Percentiles rank a stretch among this genome's conserved stretches.
Evolutionary conservation across 1,140 invertebrate species (phyloP).

Genomic region (Drosophila prosaltans): DNA sequence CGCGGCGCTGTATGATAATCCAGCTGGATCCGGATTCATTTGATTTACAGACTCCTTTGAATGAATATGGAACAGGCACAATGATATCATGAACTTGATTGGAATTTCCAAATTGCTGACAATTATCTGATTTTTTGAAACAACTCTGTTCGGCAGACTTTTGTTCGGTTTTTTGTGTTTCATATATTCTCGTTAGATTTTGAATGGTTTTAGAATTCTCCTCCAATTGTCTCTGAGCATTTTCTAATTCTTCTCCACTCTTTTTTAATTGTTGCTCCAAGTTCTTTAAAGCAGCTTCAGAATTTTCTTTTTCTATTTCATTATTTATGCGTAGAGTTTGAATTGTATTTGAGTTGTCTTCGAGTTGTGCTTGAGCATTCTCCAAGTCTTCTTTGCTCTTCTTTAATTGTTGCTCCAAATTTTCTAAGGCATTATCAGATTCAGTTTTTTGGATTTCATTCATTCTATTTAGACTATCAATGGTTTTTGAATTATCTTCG

Average conservation of each 20-base stretch:
- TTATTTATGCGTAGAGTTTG: not conserved
- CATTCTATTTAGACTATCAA: not conserved
- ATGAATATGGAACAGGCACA: not conserved
- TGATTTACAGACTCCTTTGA: not conserved
- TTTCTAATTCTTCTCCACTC: not conserved
- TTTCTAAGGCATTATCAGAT: not conserved
- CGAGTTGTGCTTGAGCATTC: not conserved
- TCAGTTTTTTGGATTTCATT: not conserved
- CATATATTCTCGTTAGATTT: not conserved
- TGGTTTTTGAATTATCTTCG: not conserved
- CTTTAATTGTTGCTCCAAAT: too few relatives aligned
- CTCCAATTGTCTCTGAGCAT: not conserved
- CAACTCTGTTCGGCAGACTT: too few relatives aligned
- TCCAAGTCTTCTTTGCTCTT: not conserved
- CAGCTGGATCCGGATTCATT: not conserved
- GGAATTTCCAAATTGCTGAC: not conserved
- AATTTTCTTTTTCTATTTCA: not conserved
- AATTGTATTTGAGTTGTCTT: not conserved
- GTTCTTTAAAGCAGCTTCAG: not conserved
- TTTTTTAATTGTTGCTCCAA: not conserved
- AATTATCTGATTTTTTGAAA: too few relatives aligned
- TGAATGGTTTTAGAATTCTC: not conserved
- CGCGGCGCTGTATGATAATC: not conserved
- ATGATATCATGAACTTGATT: not conserved
- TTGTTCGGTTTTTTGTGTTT: not conserved